phyloP scores from a whole-genome alignment of 2,113 vertebrate genomes.

The Eleginops maclovinus region DNA sequence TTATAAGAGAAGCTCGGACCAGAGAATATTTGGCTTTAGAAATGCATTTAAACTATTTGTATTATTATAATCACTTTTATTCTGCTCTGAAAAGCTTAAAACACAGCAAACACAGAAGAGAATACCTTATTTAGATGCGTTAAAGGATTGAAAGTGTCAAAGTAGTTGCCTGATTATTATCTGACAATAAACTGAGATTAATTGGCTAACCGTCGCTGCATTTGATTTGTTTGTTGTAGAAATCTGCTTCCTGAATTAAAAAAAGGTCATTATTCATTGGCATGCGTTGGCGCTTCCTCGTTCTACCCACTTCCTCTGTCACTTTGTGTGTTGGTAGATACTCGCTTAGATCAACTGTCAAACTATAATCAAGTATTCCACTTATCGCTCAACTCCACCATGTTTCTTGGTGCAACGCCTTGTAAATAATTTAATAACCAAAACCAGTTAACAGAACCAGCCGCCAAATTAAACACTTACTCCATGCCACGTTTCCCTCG shows the following conservation, averaged over 20 bases:
- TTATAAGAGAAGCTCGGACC: too few relatives aligned
- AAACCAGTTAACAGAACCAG: conserved; percentile 42
- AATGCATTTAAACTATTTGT: too few relatives aligned
- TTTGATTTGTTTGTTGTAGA: background rate
- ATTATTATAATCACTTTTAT: too few relatives aligned
- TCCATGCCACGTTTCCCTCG: conserved; percentile 54
- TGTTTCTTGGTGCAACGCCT: background rate
- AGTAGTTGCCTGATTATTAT: background rate
- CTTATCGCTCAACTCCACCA: too few relatives aligned
- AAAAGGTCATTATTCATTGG: background rate
- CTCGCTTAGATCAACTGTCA: background rate
- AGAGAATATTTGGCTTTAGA: too few relatives aligned
- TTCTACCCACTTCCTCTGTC: conserved; percentile 13
- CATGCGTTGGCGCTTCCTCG: background rate
- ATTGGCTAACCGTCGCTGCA: background rate
- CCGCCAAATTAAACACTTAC: conserved; percentile 62
- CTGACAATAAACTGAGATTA: background rate
- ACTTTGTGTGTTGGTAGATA: background rate
- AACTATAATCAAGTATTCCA: background rate
- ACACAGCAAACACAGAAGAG: too few relatives aligned
- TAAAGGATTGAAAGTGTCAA: too few relatives aligned
- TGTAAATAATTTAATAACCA: conserved; percentile 47
- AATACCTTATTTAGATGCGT: too few relatives aligned
- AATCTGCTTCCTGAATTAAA: background rate
- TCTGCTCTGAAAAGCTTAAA: too few relatives aligned